These are phyloP conservation scores for Elegia similella DNA, from an alignment of 2,888 invertebrate species.

Conservation along the genomic window DNA sequence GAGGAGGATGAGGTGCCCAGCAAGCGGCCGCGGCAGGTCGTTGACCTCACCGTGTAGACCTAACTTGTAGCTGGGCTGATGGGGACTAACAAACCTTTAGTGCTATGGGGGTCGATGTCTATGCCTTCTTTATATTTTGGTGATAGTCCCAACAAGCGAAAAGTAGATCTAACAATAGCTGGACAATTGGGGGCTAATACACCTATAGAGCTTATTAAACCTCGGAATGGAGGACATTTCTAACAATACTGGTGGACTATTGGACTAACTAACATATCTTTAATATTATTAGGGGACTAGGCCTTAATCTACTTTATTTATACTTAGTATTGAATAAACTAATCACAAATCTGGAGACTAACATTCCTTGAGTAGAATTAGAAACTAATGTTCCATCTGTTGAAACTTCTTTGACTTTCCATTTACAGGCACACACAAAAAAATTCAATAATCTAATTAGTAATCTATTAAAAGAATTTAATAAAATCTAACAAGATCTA, in stretches of 20 bases:
- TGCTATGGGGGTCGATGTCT: too few relatives aligned
- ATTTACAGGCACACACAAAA: too few relatives aligned
- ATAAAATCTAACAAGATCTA: neutral
- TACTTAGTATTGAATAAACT: too few relatives aligned
- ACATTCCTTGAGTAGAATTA: too few relatives aligned
- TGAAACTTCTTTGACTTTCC: too few relatives aligned
- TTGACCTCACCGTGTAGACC: slow-evolving; percentile 69
- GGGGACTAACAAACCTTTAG: slow-evolving; percentile 3
- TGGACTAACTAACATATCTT: neutral
- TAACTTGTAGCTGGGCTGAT: slow-evolving; percentile 23
- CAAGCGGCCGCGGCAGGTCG: slow-evolving; percentile 79
- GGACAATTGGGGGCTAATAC: neutral
- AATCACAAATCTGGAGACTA: too few relatives aligned
- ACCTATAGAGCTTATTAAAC: too few relatives aligned
- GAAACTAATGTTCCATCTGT: too few relatives aligned
- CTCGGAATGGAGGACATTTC: neutral
- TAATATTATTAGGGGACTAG: too few relatives aligned
- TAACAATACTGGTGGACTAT: neutral
- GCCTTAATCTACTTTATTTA: too few relatives aligned
- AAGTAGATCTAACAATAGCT: neutral
- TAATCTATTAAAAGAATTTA: neutral
- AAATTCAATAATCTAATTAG: neutral
- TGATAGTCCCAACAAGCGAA: too few relatives aligned
- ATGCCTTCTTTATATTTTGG: too few relatives aligned
- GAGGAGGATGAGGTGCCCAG: slow-evolving; percentile 66